Base-by-base conservation (phyloP, 23 tunicate genomes). In the Phallusia fumigata region DNA sequence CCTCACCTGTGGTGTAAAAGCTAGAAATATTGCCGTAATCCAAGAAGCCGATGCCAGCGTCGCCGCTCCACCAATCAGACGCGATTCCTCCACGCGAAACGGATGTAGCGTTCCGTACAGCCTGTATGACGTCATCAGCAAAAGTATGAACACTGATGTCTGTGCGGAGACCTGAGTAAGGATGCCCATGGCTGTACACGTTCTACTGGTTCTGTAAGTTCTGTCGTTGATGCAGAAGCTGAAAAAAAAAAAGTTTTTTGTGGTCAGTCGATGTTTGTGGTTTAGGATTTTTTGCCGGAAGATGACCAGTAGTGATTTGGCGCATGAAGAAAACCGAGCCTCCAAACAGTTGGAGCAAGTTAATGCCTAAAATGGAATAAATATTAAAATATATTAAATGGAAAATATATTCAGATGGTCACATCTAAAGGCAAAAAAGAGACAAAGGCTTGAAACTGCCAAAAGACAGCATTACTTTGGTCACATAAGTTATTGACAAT, bases 81-180 rank as follows among this genome's bases (percentile, higher is more conserved):
- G 53, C 32, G 94, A 89, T 33, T 91, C 88, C 50, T 94, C 98
- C 1, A 84, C 94, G 69, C 79, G 82, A 91, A 94, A 94, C 77
- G 98, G 98, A 31, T 79, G 85, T 36, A 94, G 76, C 24, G 95
- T 86, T 30, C 98, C 98, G 75, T 94, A 94, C 36, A 94, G 51
- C 21, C 98, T 82, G 69, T 88, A 89, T 64, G 90, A 81, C 75
- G 95, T 94, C 98, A 94, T 94, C 19, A 85, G 76, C 11, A 86
- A 34, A 19, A 90, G 86, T 31, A 82, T 53, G 21, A 85, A 81
- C 31, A 86, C 89, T 1, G 97, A 93, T 6, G 91, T 86, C 76
- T 94, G 94, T 16, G 95, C 81, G 19, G 98, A 94, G 50, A 91
- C 47, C 73, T 85, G 90, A 45, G 79, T 32, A 31, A 94, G 49